Base-by-base conservation (phyloP, 2,113 vertebrate genomes). In the Ciconia maguari region DNA sequence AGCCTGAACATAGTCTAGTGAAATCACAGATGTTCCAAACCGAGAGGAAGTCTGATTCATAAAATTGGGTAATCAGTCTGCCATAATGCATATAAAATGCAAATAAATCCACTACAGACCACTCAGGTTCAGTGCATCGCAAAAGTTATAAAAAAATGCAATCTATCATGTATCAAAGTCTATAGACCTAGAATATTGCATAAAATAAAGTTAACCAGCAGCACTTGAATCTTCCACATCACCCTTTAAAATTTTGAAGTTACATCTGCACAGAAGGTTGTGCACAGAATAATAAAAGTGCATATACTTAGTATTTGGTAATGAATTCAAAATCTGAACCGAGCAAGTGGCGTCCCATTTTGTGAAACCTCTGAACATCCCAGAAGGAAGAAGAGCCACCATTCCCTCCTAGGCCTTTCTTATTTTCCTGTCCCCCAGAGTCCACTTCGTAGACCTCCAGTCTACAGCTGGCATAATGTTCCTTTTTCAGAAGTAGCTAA, bases 371-470 rank as follows among this genome's bases (percentile, higher is more conserved):
- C 65, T 64, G 51, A 75, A 64, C 10, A 76, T 5, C 38, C 9
- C 26, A 81, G 48, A 78, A 75, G 32, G 34, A 76, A 66, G 49
- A 62, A 48, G 38, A 91, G 20, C 24, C 57, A 82, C 26, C 7
- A 25, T 11, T 46, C 34, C 17, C 18, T 38, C 26, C 18, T 14
- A 7, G 19, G 13, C 24, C 4, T 76, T 75, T 62, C 65, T 2
- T 13, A 42, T 57, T 68, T 79, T 75, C 12, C 62, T 57, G 7
- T 46, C 4, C 7, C 32, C 19, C 6, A 3, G 8, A 69, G 15
- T 20, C 49, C 20, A 11, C 13, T 46, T 15, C 0, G 0, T 15
- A 69, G 57, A 71, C n/a, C n/a, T 48, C 51, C 60, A 58, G 2
- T 16, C 32, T 34, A 72, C 65, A 71, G n/a, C 9, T 79, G 34